Conservation (phyloP, 23 tunicate species). For the Corella eumyota region DNA sequence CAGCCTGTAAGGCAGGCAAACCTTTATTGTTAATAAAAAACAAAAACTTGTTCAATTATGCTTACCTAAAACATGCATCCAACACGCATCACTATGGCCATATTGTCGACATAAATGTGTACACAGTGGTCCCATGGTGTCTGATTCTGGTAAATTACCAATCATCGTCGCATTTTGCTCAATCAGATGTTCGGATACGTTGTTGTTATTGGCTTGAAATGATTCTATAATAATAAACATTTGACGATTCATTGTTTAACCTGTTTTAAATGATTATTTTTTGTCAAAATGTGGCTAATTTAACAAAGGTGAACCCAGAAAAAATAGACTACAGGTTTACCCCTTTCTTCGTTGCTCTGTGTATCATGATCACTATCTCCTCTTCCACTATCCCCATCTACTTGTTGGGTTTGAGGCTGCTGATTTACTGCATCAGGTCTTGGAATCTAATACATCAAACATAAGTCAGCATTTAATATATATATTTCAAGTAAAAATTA, state of each 20-base stretch:
- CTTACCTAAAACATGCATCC: constrained; percentile 60
- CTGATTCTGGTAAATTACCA: constrained; percentile 4
- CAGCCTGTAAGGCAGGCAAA: too few species aligned
- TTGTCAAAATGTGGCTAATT: too few species aligned
- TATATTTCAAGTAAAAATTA: not conserved
- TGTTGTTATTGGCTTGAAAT: too few species aligned
- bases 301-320: too few species aligned
- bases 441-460: not conserved
- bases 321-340: too few species aligned
- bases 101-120: constrained; percentile 36
- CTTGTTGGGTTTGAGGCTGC: constrained; percentile 8
- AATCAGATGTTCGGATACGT: too few species aligned
- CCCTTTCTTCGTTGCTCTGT: constrained; percentile 50
- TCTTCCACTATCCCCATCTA: constrained; percentile 77
- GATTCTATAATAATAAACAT: too few species aligned
- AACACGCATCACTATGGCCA: constrained; percentile 77
- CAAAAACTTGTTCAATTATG: too few species aligned
- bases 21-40: too few species aligned
- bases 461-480: not conserved
- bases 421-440: not conserved
- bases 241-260: too few species aligned
- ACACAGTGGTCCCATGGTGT: constrained; percentile 48
- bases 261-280: too few species aligned
- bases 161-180: too few species aligned
- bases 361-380: constrained; percentile 85